Conservation (phyloP, 2,113 vertebrate genomes). For the Platichthys flesus region DNA sequence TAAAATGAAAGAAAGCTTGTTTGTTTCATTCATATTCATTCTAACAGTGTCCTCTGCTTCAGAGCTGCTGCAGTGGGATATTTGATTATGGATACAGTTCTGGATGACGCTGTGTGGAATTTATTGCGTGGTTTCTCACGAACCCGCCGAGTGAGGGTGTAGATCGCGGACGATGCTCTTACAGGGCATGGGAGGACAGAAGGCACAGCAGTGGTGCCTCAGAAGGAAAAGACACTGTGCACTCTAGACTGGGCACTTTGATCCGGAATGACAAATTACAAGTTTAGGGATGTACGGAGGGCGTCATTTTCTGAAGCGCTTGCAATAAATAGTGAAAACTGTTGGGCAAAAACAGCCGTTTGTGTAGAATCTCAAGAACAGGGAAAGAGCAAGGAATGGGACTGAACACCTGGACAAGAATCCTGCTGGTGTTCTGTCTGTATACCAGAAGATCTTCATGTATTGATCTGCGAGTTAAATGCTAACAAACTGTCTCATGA, state of each 20-base stretch:
- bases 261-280: slow-evolving; percentile 73
- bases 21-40: slow-evolving; percentile 61
- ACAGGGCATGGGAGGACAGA: slow-evolving; percentile 54
- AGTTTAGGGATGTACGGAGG: slow-evolving; percentile 55
- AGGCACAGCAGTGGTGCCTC: slow-evolving; percentile 72
- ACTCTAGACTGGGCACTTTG: slow-evolving; percentile 58
- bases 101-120: slow-evolving; percentile 38
- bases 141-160: slow-evolving; percentile 32
- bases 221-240: slow-evolving; percentile 63
- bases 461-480: slow-evolving; percentile 31
- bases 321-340: slow-evolving; percentile 79
- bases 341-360: slow-evolving; percentile 50
- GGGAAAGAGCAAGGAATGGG: slow-evolving; percentile 25
- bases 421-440: slow-evolving; percentile 29
- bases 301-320: slow-evolving; percentile 60
- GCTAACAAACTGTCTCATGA: slow-evolving; percentile 38
- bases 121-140: slow-evolving; percentile 34
- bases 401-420: slow-evolving; percentile 31
- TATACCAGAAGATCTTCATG: slow-evolving; percentile 39
- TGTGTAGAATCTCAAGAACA: slow-evolving; percentile 48
- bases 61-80: slow-evolving; percentile 40
- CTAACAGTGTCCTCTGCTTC: slow-evolving; percentile 53
- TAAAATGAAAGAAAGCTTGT: slow-evolving; percentile 73
- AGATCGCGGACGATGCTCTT: slow-evolving; percentile 38
- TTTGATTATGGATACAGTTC: slow-evolving; percentile 45